phyloP scores from a whole-genome alignment of 2,797 vertebrate genomes.

The Fistularia commersonii region DNA sequence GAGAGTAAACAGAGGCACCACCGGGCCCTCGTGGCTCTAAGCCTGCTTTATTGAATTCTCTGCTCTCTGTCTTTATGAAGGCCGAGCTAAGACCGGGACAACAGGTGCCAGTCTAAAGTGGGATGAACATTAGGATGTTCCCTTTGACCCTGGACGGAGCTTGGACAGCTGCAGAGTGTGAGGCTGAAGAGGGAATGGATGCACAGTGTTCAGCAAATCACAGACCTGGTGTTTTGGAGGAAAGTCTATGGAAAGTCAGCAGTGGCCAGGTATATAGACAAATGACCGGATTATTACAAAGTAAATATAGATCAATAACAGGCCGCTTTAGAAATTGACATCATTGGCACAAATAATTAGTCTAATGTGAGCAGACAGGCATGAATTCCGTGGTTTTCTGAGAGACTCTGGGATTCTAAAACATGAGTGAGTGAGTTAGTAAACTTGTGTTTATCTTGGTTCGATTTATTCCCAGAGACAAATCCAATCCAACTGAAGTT shows the following conservation, averaged over 20 bases:
- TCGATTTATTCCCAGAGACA: no score
- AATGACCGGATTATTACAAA: background rate
- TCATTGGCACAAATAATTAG: no score
- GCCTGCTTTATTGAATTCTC: slow-evolving; percentile 70
- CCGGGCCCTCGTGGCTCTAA: slow-evolving; percentile 52
- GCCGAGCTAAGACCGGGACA: slow-evolving; percentile 48
- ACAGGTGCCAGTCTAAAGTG: slow-evolving; percentile 66
- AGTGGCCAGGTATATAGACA: background rate
- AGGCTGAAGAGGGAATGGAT: slow-evolving; percentile 15
- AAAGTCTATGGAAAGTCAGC: slow-evolving; percentile 20
- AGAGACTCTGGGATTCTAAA: no score
- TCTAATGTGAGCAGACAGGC: no score
- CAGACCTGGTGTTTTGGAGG: slow-evolving; percentile 47
- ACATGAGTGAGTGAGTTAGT: no score
- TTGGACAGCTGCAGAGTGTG: slow-evolving; percentile 65
- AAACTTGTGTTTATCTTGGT: no score
- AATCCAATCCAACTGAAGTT: no score
- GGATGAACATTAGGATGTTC: slow-evolving; percentile 60
- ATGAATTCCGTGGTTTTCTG: no score
- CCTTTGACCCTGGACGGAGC: slow-evolving; percentile 60
- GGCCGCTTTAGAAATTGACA: no score
- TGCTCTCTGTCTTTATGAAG: slow-evolving; percentile 59
- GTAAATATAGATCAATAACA: background rate
- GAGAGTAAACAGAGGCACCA: slow-evolving; percentile 21
- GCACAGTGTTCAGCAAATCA: slow-evolving; percentile 28